Evolutionary conservation across 2,113 vertebrate genomes (phyloP).

Genomic region (Hippocampus guttulatus): DNA sequence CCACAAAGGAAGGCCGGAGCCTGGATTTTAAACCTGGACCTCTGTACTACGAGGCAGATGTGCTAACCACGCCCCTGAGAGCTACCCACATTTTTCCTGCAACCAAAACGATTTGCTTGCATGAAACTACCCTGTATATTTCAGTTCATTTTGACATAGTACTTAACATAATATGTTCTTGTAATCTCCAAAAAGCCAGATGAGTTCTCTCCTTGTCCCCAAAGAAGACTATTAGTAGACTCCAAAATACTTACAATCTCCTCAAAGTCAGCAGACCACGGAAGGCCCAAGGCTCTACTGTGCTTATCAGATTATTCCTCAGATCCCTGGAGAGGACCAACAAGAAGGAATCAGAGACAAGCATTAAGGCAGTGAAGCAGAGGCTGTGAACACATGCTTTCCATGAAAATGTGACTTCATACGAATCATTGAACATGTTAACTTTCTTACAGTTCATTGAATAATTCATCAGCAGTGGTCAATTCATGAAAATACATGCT

Average conservation of each 20-base stretch:
- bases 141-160: too few relatives aligned
- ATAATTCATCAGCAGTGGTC: background rate
- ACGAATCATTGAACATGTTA: conserved; percentile 2
- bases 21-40: too few relatives aligned
- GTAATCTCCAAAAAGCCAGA: conserved; percentile 5
- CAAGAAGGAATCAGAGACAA: conserved; percentile 22
- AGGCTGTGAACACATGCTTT: background rate
- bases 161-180: too few relatives aligned
- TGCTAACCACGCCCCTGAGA: too few relatives aligned
- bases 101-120: too few relatives aligned
- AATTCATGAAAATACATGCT: background rate
- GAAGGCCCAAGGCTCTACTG: conserved; percentile 80
- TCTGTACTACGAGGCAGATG: too few relatives aligned
- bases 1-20: too few relatives aligned
- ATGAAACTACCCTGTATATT: too few relatives aligned
- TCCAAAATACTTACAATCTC: conserved; percentile 78
- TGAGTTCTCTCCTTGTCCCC: conserved; percentile 20
- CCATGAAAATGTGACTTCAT: conserved; percentile 13
- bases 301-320: conserved; percentile 84
- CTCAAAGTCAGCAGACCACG: conserved; percentile 78
- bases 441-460: conserved; percentile 9
- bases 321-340: conserved; percentile 75
- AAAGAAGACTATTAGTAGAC: conserved; percentile 33
- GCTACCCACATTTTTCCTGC: too few relatives aligned
- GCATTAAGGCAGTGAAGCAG: conserved; percentile 4